Evolutionary conservation across 2,888 invertebrate species (phyloP), one percentile per base, ranked within the genome.

Genomic region (Phlogophora meticulosa): DNA sequence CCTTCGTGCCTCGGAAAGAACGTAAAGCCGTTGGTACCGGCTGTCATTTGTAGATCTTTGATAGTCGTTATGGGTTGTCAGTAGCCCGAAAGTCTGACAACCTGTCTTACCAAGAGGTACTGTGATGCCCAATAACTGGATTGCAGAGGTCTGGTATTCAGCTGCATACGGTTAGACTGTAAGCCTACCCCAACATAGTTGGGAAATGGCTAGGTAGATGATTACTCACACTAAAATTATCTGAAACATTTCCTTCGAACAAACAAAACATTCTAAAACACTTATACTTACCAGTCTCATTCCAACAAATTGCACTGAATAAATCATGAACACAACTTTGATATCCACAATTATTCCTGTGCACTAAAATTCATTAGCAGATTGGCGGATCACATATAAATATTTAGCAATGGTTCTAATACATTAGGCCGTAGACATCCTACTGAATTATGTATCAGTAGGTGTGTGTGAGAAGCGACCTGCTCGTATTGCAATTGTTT

Each of bases 361-460:
- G 72, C 72, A 72, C 36, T 72, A 62, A 65, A 22, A 45, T 38
- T 66, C 72, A 66, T 66, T 66, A 66, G 72, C 22, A 61, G 63
- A 66, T 72, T 62, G 85, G 28, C 59, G 81, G 83, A 83, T 87
- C 82, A 73, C 85, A 82, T 84, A 92, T 93, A 92, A 92, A 93
- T 93, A 93, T 93, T 92, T 90, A 92, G 90, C 84, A 79, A 83
- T 76, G 82, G 75, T 71, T 86, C 90, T 92, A 92, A 92, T 93
- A 91, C 91, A 92, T 93, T 93, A 92, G 89, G 71, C 76, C 84
- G 87, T 72, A 87, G 87, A 88, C 86, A 85, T 67, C 81, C 78
- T 60, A 61, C 80, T 92, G 93, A 89, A 92, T 92, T 89, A 92
- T 92, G 87, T 90, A 92, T 90, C 53, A 84, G 78, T 24, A 66